Conservation (phyloP, 2,797 vertebrate genomes). For the Prionace glauca region DNA sequence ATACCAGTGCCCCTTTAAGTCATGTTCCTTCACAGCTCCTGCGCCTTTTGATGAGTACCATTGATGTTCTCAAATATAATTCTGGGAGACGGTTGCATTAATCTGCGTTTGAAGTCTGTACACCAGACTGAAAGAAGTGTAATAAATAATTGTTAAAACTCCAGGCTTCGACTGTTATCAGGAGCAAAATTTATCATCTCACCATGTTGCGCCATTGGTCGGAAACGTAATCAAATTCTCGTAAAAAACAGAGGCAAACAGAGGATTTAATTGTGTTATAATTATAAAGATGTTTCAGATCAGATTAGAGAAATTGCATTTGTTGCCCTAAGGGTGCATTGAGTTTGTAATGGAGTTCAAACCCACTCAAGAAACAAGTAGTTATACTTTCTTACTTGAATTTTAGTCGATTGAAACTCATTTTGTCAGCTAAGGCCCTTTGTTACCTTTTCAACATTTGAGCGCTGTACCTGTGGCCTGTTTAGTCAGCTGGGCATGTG, state of each 20-base stretch:
- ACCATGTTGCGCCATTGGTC: neutral
- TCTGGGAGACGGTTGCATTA: neutral
- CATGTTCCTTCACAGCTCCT: neutral
- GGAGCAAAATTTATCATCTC: constrained; percentile 13
- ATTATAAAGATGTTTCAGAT: neutral
- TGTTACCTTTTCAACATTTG: neutral
- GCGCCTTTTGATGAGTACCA: neutral
- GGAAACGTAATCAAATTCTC: constrained; percentile 24
- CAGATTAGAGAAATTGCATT: constrained; percentile 25
- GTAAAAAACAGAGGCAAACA: neutral
- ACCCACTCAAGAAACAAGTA: neutral
- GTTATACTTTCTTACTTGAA: constrained; percentile 2
- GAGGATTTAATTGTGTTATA: constrained; percentile 29
- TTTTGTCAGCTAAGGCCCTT: neutral
- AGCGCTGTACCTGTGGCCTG: neutral
- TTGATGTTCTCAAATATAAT: neutral
- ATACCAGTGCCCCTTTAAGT: neutral
- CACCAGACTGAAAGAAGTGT: neutral
- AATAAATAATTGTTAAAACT: constrained; percentile 31
- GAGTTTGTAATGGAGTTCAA: constrained; percentile 19
- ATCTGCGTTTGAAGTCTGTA: constrained; percentile 28
- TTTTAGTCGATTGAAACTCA: neutral
- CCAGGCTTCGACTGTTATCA: constrained; percentile 20
- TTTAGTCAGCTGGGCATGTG: neutral
- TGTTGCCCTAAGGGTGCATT: constrained; percentile 12